phyloP scores from a whole-genome alignment of 2,113 vertebrate genomes.

The Neomonachus schauinslandi region DNA sequence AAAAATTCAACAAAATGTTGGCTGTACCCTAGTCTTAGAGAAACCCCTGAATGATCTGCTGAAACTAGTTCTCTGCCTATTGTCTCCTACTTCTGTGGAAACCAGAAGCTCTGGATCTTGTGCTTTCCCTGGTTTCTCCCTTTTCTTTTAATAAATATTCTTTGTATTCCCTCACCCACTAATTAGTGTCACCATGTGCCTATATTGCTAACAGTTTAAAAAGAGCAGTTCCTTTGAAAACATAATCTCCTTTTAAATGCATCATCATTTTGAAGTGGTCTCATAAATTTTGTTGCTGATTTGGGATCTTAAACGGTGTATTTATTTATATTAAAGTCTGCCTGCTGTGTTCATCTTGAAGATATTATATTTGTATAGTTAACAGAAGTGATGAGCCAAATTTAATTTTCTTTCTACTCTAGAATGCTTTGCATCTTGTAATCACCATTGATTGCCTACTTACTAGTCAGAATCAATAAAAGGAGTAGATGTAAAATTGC shows the following conservation, averaged over 20 bases:
- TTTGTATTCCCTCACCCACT: slow-evolving; percentile 42
- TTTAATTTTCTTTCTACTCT: slow-evolving; percentile 76
- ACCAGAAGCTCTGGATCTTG: not conserved
- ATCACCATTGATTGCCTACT: slow-evolving; percentile 74
- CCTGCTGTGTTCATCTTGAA: slow-evolving; percentile 67
- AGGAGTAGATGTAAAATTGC: slow-evolving; percentile 65
- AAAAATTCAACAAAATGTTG: not conserved
- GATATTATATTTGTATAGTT: slow-evolving; percentile 69
- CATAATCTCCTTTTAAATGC: slow-evolving; percentile 71
- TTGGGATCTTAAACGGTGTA: slow-evolving; percentile 70
- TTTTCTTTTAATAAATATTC: slow-evolving; percentile 62
- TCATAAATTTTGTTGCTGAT: slow-evolving; percentile 74
- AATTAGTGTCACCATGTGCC: slow-evolving; percentile 45
- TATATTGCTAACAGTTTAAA: slow-evolving; percentile 62
- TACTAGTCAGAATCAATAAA: slow-evolving; percentile 75
- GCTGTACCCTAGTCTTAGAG: not conserved
- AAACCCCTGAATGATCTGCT: not conserved
- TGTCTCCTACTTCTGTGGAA: slow-evolving; percentile 36
- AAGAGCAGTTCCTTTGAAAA: slow-evolving; percentile 68
- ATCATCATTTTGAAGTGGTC: slow-evolving; percentile 71
- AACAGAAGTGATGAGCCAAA: slow-evolving; percentile 64
- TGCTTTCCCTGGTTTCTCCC: not conserved
- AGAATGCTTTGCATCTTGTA: slow-evolving; percentile 69
- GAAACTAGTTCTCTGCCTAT: not conserved
- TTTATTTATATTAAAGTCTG: slow-evolving; percentile 78